Percentiles rank a stretch among this genome's conserved stretches.
Conservation (phyloP, 2,888 invertebrate species). For the Quadroppia sp. region DNA sequence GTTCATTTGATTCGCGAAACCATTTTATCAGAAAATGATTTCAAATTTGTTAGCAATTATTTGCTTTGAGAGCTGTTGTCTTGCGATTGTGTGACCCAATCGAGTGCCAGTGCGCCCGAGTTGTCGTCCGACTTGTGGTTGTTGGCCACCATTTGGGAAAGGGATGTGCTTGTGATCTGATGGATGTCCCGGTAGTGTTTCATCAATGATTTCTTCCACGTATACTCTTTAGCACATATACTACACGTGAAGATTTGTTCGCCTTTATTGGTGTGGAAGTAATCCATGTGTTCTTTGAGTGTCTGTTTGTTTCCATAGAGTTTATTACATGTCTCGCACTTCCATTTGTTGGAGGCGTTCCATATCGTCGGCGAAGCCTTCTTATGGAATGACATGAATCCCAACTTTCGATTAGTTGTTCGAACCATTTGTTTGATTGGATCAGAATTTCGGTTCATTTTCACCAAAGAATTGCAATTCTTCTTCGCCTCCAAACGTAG, state of each 20-base stretch:
- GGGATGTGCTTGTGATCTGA: conserved; percentile 36
- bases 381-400: background rate
- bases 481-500: conserved; percentile 5
- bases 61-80: conserved; percentile 21
- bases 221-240: conserved; percentile 40
- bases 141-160: background rate
- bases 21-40: background rate
- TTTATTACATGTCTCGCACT: conserved; percentile 42
- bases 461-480: conserved; percentile 7
- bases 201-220: conserved; percentile 42
- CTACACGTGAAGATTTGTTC: conserved; percentile 42
- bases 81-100: conserved; percentile 20
- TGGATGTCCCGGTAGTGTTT: conserved; percentile 42
- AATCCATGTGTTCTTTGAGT: conserved; percentile 42
- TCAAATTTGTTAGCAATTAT: no score
- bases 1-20: background rate
- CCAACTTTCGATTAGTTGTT: conserved; percentile 4
- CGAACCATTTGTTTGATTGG: conserved; percentile 2
- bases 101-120: background rate
- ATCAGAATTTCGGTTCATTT: conserved; percentile 22
- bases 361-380: conserved; percentile 1
- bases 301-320: conserved; percentile 41
- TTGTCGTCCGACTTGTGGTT: background rate
- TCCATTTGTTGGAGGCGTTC: conserved; percentile 39
- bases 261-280: conserved; percentile 40